Evolutionary conservation across 2,113 vertebrate species (phyloP), one percentile per base, ranked within the genome.

Genomic region (Myodes glareolus): DNA sequence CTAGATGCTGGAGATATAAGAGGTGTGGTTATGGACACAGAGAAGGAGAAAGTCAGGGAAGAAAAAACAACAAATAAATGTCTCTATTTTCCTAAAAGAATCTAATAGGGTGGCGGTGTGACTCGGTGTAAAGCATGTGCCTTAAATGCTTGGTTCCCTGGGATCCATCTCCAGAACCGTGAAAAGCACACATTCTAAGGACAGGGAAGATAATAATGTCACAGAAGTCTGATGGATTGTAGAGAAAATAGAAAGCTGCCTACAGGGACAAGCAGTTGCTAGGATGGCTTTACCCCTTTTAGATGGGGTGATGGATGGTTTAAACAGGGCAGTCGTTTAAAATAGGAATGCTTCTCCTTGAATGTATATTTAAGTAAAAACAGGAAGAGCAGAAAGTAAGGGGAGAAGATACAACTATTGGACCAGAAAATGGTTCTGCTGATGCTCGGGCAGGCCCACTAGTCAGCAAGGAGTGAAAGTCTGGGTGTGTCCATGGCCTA

Each of bases 401-500:
- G 2, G 45, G 19, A 90, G 21, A 29, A 68, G 16, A 5, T 31
- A 31, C 36, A 67, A 33, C 3, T 52, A 19, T 10, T 55, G 39
- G 86, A 61, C 19, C 5, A n/a, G 82, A 50, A 58, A 73, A 27
- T 4, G 16, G 10, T 21, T 39, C 27, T 33, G 27, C 9, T 52
- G 55, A 61, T 5, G 19, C 7, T 11, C 17, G 14, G 67, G 33
- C 8, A 11, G 39, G 33, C 8, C 42, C 27, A 10, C 11, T 4
- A 21, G 12, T 87, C 29, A 39, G 42, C 1, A 8, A 17, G 68
- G 52, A 14, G 0, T 45, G 12, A 6, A 27, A 72, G 72, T 19
- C 33, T n/a, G 72, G 50, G 21, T 29, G 27, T 80, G 29, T 47
- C 29, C 3, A 0, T 0, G 14, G 29, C 10, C 0, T 3, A 25